Base-by-base conservation (phyloP, 2,113 vertebrate genomes). In the Acinonyx jubatus region DNA sequence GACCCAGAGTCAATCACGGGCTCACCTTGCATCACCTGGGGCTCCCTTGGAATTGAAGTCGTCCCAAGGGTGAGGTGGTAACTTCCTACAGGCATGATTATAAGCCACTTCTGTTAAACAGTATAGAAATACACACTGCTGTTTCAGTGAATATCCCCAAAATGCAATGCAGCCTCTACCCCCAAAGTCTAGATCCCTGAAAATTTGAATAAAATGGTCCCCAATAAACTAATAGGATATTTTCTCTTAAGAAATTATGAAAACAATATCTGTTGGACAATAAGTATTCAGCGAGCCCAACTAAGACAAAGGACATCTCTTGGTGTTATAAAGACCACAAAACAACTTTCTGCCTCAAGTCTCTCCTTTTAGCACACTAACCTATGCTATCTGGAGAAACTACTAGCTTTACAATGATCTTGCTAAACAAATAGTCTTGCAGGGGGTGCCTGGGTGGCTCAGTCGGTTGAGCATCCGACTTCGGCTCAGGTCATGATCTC, bases 371-470 rank as follows among this genome's bases (percentile, higher is more conserved):
- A 48, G 61, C 95, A 96, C 71, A 83, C 68, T 36, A 96, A 52
- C 41, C 69, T 71, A 38, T 57, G 63, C 15, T 91, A 81, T 89
- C 92, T 96, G 33, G n/a, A 97, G 69, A 81, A 78, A 50, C 48
- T 80, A 50, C 7, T 87, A 29, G 50, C 92, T 21, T 29, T 89
- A 79, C 81, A 89, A 11, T 65, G 95, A 94, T 45, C 45, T 83
- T 89, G 38, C 4, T 63, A 33, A 92, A 68, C 88, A 94, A 97
- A 94, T 92, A 90, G 33, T 74, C 94, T 82, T 50, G 65, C 89
- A 93, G 45, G 45, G 45, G 45, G 45, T 1, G 8, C 45, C 8
- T 45, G 45, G 1, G 7, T 45, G 7, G 45, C 45, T 45, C 45
- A 45, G 45, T 45, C 7, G 7, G 9, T 45, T 45, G 45, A 45